Evolutionary conservation across 2,113 vertebrate species (phyloP), one percentile per base, ranked within the genome.

Genomic region (Perca schrenkii): DNA sequence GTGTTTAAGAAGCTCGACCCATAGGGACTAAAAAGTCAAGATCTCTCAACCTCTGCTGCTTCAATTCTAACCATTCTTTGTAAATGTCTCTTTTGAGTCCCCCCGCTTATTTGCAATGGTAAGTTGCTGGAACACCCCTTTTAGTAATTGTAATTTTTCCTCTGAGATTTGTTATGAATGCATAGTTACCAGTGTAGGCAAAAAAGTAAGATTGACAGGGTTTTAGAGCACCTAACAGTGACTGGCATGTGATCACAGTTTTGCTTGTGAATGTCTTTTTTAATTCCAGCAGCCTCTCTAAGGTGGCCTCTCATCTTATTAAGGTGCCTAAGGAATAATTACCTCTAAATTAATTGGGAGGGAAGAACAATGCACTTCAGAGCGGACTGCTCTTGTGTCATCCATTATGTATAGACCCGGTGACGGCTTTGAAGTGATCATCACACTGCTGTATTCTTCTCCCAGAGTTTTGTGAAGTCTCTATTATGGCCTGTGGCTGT

Each of bases 341-440:
- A 89, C 82, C 65, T 87, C 79, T 73, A 82, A 91, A 92, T 92
- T 89, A 93, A 94, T 91, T 91, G 86, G 79, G 63, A 74, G 73
- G 65, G 80, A 83, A 74, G 82, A 91, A 91, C 87, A 90, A 87
- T 78, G 80, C 77, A 77, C 86, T 81, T 88, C 80, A 86, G 84
- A 85, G 83, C 57, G 5, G 78, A 71, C 85, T 75, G 19, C 77
- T 82, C 75, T 79, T 79, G 80, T 86, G 88, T 92, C 84, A 90
- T 93, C 74, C 84, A 89, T 93, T 91, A 93, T 92, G 89, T 87
- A 93, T 77, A 65, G 80, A 34, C 64, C 57, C 79, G 68, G 79
- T 71, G 83, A 80, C 47, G 62, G 84, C 90, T 92, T 92, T 93
- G 92, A 92, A 88, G 87, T 83, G 82, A 85, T 92, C 88, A 82